These are phyloP conservation scores for Hermaeophaga mercurialis DNA, from an alignment of 2,888 invertebrate genomes.

Conservation along the genomic window DNA sequence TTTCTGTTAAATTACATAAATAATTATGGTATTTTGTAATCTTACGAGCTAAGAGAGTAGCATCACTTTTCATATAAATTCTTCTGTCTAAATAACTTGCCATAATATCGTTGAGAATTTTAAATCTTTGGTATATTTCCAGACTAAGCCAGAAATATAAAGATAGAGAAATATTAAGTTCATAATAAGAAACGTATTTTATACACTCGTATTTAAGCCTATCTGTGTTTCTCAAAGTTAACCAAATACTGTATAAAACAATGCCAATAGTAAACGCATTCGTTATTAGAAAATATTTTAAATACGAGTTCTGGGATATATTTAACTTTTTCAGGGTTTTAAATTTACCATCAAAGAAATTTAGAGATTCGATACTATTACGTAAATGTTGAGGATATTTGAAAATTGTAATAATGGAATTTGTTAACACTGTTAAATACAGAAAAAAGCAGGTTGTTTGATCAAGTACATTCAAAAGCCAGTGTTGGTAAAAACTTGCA, in stretches of 20 bases:
- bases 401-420: background rate
- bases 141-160: slow-evolving; percentile 16
- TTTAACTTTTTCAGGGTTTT: background rate
- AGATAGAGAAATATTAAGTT: background rate
- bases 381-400: background rate
- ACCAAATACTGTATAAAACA: slow-evolving; percentile 6
- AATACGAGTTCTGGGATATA: background rate
- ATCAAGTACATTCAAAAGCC: slow-evolving; percentile 9
- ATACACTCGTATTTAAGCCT: slow-evolving; percentile 2
- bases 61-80: background rate
- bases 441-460: slow-evolving; percentile 14
- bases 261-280: background rate
- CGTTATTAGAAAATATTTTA: background rate
- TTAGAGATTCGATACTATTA: background rate
- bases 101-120: slow-evolving; percentile 8
- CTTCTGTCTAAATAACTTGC: too few relatives aligned
- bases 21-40: slow-evolving; percentile 13
- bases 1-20: slow-evolving; percentile 9
- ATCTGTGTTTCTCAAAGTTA: background rate
- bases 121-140: slow-evolving; percentile 15
- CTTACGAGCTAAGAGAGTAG: background rate
- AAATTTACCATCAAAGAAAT: background rate
- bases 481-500: background rate
- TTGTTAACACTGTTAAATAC: slow-evolving; percentile 6
- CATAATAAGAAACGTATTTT: slow-evolving; percentile 6